phyloP scores from a whole-genome alignment of 2,113 vertebrate genomes.

The Bubo bubo region DNA sequence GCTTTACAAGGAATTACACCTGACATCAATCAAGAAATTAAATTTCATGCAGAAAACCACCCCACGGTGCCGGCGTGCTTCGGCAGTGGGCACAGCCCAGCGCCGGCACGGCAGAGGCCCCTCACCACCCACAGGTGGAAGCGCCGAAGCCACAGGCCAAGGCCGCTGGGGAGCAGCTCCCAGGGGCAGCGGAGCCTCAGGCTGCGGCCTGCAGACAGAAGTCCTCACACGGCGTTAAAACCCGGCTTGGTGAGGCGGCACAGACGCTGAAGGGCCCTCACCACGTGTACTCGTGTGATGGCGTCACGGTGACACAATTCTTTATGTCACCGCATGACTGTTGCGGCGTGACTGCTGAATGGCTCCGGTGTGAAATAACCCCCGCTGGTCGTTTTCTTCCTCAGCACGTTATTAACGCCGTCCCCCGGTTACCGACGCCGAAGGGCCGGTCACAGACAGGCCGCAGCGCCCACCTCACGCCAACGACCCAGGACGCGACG shows the following conservation, averaged over 20 bases:
- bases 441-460: accelerated
- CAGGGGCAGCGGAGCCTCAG: background rate
- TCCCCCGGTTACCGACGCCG: accelerated
- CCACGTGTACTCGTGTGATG: accelerated
- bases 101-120: background rate
- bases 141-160: too few relatives aligned
- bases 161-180: accelerated
- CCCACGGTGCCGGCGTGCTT: accelerated
- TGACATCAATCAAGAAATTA: accelerated
- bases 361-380: accelerated
- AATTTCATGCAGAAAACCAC: accelerated
- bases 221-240: accelerated
- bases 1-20: background rate
- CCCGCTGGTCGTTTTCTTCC: accelerated
- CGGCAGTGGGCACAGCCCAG: background rate
- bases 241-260: accelerated
- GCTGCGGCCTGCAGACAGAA: accelerated
- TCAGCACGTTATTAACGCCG: accelerated
- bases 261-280: accelerated
- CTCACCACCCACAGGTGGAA: too few relatives aligned
- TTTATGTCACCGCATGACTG: accelerated
- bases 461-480: accelerated
- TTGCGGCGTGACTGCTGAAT: accelerated
- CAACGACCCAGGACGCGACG: accelerated
- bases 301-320: accelerated